Evolutionary conservation across 1,140 invertebrate genomes (phyloP).

Genomic region (Zaprionus ornatus): DNA sequence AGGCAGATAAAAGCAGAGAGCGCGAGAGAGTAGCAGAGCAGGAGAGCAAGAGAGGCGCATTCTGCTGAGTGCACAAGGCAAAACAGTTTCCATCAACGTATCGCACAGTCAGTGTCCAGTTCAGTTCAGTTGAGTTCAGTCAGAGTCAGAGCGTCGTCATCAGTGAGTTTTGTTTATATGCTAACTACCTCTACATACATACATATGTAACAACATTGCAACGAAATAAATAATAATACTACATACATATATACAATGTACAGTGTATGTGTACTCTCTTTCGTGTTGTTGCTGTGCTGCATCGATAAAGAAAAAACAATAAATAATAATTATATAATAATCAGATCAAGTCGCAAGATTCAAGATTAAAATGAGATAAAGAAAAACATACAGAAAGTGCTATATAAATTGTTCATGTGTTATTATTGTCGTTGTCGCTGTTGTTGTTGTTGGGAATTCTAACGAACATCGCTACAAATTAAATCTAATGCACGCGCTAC

Average conservation of each 20-base stretch:
- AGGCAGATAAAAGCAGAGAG: slow-evolving; percentile 11
- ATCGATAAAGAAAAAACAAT: slow-evolving; percentile 21
- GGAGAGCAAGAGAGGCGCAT: neutral
- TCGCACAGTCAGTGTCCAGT: slow-evolving; percentile 52
- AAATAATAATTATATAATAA: slow-evolving; percentile 31
- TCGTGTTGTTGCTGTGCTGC: neutral
- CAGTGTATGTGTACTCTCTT: neutral
- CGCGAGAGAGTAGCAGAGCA: slow-evolving; percentile 5
- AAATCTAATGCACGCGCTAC: slow-evolving; percentile 38
- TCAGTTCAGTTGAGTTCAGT: slow-evolving; percentile 79
- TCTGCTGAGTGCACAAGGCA: slow-evolving; percentile 13
- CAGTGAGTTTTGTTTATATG: slow-evolving; percentile 80
- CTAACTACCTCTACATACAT: slow-evolving; percentile 21
- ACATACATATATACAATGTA: slow-evolving; percentile 7
- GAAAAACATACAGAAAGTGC: slow-evolving; percentile 25
- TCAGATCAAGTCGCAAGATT: slow-evolving; percentile 12
- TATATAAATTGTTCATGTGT: slow-evolving; percentile 17
- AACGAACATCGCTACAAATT: slow-evolving; percentile 30
- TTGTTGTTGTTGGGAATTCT: slow-evolving; percentile 18
- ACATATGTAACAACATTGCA: slow-evolving; percentile 51
- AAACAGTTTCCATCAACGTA: slow-evolving; percentile 58
- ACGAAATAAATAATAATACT: slow-evolving; percentile 24
- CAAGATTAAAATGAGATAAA: neutral
- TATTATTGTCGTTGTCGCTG: slow-evolving; percentile 14
- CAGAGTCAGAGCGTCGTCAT: slow-evolving; percentile 77